Evolutionary conservation across 2,113 vertebrate genomes (phyloP), one percentile per base, ranked within the genome.

Genomic region (Loxodonta africana): DNA sequence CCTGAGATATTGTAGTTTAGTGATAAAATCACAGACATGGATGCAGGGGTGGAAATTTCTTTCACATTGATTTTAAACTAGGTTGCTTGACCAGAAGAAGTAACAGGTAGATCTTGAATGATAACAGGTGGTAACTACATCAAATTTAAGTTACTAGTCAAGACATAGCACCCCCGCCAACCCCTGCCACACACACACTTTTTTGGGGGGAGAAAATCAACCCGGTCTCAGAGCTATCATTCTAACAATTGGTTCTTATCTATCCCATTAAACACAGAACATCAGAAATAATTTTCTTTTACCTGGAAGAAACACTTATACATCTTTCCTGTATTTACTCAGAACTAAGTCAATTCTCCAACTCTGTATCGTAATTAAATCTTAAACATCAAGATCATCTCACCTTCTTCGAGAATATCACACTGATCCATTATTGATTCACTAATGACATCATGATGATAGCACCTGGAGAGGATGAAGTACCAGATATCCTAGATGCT

Each of bases 291-390:
- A 83, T 48, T 88, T 46, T 78, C 8, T 88, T 65, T 88, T 73
- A 67, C 63, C 33, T 80, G 6, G 18, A 62, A 93, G 15, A 44
- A 78, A 76, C 3, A 77, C 25, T 71, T 73, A 80, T 23, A 71
- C 33, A 20, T 76, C 51, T 93, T 77, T 78, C 12, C 28, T 87
- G 3, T 46, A 37, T 44, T 78, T n/a, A 74, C 37, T 67, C 5
- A 53, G 37, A 88, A 33, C 37, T 67, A 83, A 88, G 53, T 21
- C 30, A 85, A 25, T 69, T 67, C 15, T 91, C 51, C 23, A 63
- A n/a, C 9, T 67, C 37, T 71, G n/a, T 48, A 63, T 88, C 18
- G 88, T 80, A 93, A 93, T 88, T 41, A 84, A 88, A 87, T 92
- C 46, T 92, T 57, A 77, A 94, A 26, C 44, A 67, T n/a, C 37